Evolutionary conservation across 2,113 vertebrate species (phyloP).

Genomic region (Eublepharis macularius): DNA sequence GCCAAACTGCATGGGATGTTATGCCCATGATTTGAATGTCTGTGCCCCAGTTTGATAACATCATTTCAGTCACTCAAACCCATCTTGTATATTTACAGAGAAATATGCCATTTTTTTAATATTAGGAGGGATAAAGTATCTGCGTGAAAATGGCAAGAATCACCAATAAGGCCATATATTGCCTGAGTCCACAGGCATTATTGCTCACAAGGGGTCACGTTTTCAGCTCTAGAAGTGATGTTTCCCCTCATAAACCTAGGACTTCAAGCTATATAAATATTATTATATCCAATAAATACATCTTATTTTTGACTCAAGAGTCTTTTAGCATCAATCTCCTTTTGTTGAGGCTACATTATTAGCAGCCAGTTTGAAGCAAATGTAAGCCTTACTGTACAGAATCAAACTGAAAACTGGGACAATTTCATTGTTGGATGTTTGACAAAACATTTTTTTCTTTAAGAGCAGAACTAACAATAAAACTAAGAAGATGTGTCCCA

Average conservation of each 20-base stretch:
- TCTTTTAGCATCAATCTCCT: conserved; percentile 32
- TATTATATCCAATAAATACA: conserved; percentile 27
- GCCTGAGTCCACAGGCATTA: conserved; percentile 27
- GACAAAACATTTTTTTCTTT: not conserved
- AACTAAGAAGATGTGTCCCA: not conserved
- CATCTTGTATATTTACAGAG: conserved; percentile 28
- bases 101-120: conserved; percentile 21
- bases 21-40: too few relatives aligned
- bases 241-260: conserved; percentile 35
- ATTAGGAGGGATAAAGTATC: conserved; percentile 15
- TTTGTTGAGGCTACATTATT: not conserved
- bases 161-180: not conserved
- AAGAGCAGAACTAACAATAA: not conserved
- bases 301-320: conserved; percentile 14
- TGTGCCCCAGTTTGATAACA: not conserved
- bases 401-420: not conserved
- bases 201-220: conserved; percentile 11
- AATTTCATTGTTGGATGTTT: not conserved
- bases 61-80: not conserved
- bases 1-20: too few relatives aligned
- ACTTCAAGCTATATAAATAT: conserved; percentile 39
- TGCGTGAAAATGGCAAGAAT: not conserved
- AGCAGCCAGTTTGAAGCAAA: not conserved
- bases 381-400: not conserved
- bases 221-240: conserved; percentile 35